Percentiles rank a stretch among this genome's conserved stretches.
Evolutionary conservation across 2,113 vertebrate species (phyloP).

Genomic region (Halichoeres trimaculatus): DNA sequence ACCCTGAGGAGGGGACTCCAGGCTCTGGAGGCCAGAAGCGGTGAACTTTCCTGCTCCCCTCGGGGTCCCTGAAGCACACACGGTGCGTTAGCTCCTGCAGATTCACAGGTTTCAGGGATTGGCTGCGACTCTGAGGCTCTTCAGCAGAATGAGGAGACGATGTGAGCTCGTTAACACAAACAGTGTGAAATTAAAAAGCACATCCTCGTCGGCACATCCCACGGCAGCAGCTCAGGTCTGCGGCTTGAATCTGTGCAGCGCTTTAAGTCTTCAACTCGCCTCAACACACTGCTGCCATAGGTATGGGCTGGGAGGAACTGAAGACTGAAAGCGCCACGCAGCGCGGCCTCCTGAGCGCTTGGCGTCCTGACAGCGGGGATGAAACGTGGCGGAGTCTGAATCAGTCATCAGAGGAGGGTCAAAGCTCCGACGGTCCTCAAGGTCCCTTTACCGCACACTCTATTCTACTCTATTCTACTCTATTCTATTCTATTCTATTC

Average conservation of each 20-base stretch:
- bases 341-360: slow-evolving; percentile 26
- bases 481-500: too few relatives aligned
- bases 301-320: slow-evolving; percentile 87
- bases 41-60: neutral
- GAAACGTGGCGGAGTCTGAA: neutral
- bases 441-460: too few relatives aligned
- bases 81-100: neutral
- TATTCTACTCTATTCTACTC: too few relatives aligned
- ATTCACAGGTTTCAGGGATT: neutral
- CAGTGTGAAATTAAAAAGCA: neutral
- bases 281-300: slow-evolving; percentile 83
- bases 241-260: slow-evolving; percentile 81
- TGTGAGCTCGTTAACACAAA: neutral
- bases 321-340: slow-evolving; percentile 88
- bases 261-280: slow-evolving; percentile 88
- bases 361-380: slow-evolving; percentile 22
- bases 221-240: neutral
- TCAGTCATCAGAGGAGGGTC: slow-evolving; percentile 40
- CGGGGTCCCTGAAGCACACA: neutral
- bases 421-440: too few relatives aligned
- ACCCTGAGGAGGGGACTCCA: too few relatives aligned
- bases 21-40: too few relatives aligned
- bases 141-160: neutral
- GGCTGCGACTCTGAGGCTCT: neutral
- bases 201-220: neutral